Conservation (phyloP, 2,888 invertebrate genomes). For the Sinelater perroti region DNA sequence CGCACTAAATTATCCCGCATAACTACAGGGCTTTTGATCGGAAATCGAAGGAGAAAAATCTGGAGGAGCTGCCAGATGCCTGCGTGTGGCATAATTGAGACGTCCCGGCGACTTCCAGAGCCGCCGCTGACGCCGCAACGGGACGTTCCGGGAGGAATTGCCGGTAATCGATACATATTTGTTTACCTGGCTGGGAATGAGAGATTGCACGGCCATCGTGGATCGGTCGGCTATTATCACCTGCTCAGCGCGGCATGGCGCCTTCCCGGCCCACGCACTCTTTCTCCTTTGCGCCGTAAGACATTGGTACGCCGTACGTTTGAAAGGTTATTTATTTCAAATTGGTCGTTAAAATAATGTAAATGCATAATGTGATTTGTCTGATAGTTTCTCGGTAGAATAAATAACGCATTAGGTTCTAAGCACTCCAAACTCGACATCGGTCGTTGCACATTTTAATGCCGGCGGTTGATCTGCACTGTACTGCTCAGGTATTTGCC, state of each 20-base stretch:
- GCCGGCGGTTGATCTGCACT: constrained; percentile 2
- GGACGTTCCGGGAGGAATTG: constrained; percentile 1
- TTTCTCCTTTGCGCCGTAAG: constrained; percentile 45
- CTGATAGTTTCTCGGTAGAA: constrained; percentile 33
- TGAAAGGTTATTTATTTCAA: constrained; percentile 39
- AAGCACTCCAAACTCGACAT: constrained; percentile 25
- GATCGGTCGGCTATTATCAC: constrained; percentile 56
- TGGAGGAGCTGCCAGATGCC: neutral
- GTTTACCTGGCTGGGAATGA: constrained; percentile 49
- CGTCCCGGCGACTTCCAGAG: neutral
- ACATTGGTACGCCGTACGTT: constrained; percentile 35
- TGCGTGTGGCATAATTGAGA: neutral
- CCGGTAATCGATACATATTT: constrained; percentile 42
- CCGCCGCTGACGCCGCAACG: neutral
- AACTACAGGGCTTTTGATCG: constrained; percentile 7
- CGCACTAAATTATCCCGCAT: constrained; percentile 6
- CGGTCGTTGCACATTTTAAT: constrained; percentile 21
- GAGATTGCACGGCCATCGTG: constrained; percentile 51
- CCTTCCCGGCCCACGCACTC: constrained; percentile 54
- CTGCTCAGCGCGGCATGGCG: constrained; percentile 55
- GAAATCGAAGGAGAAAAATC: neutral
- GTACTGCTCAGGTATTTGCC: constrained; percentile 10
- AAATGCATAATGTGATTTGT: constrained; percentile 39
- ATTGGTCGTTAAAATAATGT: constrained; percentile 39
- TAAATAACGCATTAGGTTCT: constrained; percentile 33